These are phyloP conservation scores for Ptilorrhoa leucosticta DNA, from an alignment of 2,113 vertebrate genomes.

Conservation along the genomic window DNA sequence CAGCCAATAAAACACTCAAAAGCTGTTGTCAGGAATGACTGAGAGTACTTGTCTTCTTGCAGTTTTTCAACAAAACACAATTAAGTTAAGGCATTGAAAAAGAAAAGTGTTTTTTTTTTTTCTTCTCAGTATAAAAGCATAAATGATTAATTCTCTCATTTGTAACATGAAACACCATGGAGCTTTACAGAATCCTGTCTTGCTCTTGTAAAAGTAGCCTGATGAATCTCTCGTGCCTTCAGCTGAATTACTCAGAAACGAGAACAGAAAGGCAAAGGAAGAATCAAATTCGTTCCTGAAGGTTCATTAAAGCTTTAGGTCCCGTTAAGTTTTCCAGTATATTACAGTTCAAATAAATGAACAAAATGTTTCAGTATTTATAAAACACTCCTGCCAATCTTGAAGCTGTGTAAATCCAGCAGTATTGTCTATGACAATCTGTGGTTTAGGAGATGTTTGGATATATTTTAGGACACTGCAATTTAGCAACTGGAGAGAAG, in stretches of 20 bases:
- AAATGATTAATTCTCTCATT: background rate
- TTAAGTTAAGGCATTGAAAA: background rate
- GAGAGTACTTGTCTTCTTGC: background rate
- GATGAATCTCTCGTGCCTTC: background rate
- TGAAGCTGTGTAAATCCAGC: background rate
- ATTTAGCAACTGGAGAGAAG: background rate
- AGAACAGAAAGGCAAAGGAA: background rate
- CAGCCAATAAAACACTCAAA: background rate
- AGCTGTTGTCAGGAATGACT: background rate
- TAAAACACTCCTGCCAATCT: background rate
- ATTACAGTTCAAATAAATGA: background rate
- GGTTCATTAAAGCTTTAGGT: background rate
- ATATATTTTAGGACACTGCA: background rate
- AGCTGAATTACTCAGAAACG: background rate
- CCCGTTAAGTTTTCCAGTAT: background rate
- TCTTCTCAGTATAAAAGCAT: background rate
- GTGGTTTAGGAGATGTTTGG: background rate
- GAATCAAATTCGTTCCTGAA: background rate
- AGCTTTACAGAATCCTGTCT: background rate
- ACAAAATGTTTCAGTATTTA: background rate
- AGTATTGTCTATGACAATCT: background rate
- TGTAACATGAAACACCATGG: background rate
- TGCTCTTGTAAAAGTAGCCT: background rate
- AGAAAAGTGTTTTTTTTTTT: background rate
- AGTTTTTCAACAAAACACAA: background rate